Base-by-base conservation (phyloP, 2,113 vertebrate genomes). In the Ia io region DNA sequence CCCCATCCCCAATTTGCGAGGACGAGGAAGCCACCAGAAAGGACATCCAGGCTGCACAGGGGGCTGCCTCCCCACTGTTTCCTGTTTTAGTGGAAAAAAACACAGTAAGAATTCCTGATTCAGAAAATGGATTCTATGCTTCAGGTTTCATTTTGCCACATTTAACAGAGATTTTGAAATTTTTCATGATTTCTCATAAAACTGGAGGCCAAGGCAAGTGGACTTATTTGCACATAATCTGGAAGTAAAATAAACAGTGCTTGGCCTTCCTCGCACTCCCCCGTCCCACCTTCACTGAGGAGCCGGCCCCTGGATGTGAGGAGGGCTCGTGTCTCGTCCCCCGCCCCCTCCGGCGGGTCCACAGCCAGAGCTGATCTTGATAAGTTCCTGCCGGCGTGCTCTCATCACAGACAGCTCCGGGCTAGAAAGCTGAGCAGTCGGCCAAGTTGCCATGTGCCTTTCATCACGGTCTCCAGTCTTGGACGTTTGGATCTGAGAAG, bases 391-490 rank as follows among this genome's bases (percentile, higher is more conserved):
- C 28, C 40, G 17, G 67, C 56, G 18, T 30, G 59, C 82, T 91
- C 67, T 76, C 42, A 56, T 82, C 40, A 40, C 44, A 47, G 30
- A n/a, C 7, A 30, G 22, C 25, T 20, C 51, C 80, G 30, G 30
- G 65, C 78, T 25, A 17, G 83, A 83, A 30, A 42, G 49, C 30
- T 18, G 22, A 69, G 79, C 51, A n/a, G 83, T 78, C 37, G 28
- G 87, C 90, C 84, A 74, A 69, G 84, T 53, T 32, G 77, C 78
- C 79, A 69, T 80, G 47, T 69, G 74, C 40, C 25, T 91, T 73
- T 89, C 74, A 86, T 85, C 74, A 79, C 53, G 53, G 78, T 78
- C 78, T 95, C 82, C 77, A 67, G 53, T 78, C 79, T 83, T 78
- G 16, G 17, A 56, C 61, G 84, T 92, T 92, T 84, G 78, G 84